Base-by-base conservation (phyloP, 2,113 vertebrate species). In the Forbesichthys agassizii region DNA sequence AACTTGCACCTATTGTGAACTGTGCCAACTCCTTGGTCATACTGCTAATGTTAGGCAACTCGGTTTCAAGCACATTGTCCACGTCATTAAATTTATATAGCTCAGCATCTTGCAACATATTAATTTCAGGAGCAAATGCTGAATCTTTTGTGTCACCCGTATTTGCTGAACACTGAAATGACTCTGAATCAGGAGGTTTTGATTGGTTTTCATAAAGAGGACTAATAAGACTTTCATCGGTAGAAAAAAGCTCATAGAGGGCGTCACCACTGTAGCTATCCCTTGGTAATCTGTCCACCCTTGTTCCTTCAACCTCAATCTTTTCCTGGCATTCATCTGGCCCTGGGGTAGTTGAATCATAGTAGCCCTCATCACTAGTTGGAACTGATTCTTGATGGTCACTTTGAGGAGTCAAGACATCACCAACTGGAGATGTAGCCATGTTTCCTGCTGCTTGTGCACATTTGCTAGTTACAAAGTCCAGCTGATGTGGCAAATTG, bases 251-350 rank as follows among this genome's bases (percentile, higher is more conserved):
- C 76, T 99, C 98, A 8, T 99, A 99, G 18, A 99, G 95, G 27
- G 97, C 97, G 73, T 99, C 98, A 0, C 98, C 98, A 0, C 97
- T 98, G 82, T 98, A 99, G 79, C 97, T 99, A 84, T 99, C 98
- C 46, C 98, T 87, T 49, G 96, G 95, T 20, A 99, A 90, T 13
- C 94, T 92, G 47, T 96, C 94, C 56, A 92, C 91, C 54, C 78
- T 90, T 7, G 91, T 78, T 77, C 93, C 84, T 1, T 93, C 86
- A 0, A 89, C 69, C 69, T 93, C 86, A 0, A 89, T 68, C 71
- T 92, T 91, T 27, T 96, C 96, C 3, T 93, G 92, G 0, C 78
- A 88, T 33, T 98, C 98, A 1, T 99, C 96, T 0, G 89, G 95
- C 60, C 96, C 97, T 0, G 98, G 96, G 0, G 98, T 98, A 11